Evolutionary conservation across 1,140 invertebrate genomes (phyloP).

Genomic region (Scylla paramamosain): DNA sequence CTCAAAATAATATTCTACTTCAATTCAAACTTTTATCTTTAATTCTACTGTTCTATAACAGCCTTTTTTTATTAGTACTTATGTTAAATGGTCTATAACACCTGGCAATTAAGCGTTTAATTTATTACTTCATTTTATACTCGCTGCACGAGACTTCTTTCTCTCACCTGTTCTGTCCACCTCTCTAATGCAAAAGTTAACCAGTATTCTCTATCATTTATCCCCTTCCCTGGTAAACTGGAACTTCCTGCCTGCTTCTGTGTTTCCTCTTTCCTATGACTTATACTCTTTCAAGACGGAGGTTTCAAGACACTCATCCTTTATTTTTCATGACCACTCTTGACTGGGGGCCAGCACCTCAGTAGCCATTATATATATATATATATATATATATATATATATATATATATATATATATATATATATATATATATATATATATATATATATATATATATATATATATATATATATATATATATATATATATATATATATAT

Average conservation of each 20-base stretch:
- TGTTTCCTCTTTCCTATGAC: neutral
- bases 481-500: too few relatives aligned
- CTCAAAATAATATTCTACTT: too few relatives aligned
- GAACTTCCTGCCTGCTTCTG: neutral
- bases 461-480: constrained; percentile 52
- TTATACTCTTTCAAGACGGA: neutral
- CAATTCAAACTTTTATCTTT: too few relatives aligned
- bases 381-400: constrained; percentile 26
- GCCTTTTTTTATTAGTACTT: too few relatives aligned
- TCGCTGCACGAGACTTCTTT: too few relatives aligned
- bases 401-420: constrained; percentile 39
- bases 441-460: constrained; percentile 51
- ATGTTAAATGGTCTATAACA: too few relatives aligned
- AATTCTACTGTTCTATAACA: too few relatives aligned
- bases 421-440: constrained; percentile 52
- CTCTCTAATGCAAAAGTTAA: neutral
- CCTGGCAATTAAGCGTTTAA: too few relatives aligned
- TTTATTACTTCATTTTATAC: too few relatives aligned
- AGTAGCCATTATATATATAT: neutral
- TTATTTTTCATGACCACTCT: too few relatives aligned
- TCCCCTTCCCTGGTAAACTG: neutral
- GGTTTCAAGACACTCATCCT: too few relatives aligned
- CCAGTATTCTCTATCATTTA: neutral
- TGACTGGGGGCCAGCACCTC: neutral
- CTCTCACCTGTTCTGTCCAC: too few relatives aligned